Base-by-base conservation (phyloP, 2,888 invertebrate species). In the Acronicta psi region DNA sequence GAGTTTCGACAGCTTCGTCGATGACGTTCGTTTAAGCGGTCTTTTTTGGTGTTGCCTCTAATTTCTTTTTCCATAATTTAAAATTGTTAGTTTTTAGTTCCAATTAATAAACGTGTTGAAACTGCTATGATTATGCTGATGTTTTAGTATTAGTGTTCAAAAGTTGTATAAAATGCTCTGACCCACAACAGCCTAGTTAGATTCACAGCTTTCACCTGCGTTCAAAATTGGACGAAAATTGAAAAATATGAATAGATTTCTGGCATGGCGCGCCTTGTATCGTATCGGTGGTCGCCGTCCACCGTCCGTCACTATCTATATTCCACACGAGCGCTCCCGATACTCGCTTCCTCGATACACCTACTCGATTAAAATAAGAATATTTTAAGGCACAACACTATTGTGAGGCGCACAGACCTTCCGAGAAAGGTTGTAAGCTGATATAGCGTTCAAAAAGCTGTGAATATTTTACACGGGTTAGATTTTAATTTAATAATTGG, bases 331-430 rank as follows among this genome's bases (percentile, higher is more conserved):
- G 79, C 84, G 91, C 81, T 71, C 79, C 68, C 85, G 88, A 87
- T 86, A 83, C 84, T 84, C 84, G 84, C 81, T 83, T 81, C 79
- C 82, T 84, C 88, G 90, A 90, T 90, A 88, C 86, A 87, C 87
- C 84, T 81, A 86, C 84, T 89, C 91, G 91, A 91, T 91, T 90
- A 90, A 90, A 92, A 91, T 92, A 92, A 91, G 91, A 93, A 92
- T 89, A 88, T 85, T 85, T 80, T 73, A 81, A 86, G 79, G 84
- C 84, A 78, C 87, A 86, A 84, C 89, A 89, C 89, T 90, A 88
- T 87, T 90, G 86, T 88, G 79, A 69, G 64, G 45, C 57, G 52
- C 62, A 63, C 57, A 76, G 77, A 79, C 82, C 81, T 87, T 86
- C 83, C 75, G 67, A 81, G 85, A 84, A 87, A 83, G 81, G 81